Evolutionary conservation across 2,888 invertebrate species (phyloP).

Genomic region (Oithona nana): DNA sequence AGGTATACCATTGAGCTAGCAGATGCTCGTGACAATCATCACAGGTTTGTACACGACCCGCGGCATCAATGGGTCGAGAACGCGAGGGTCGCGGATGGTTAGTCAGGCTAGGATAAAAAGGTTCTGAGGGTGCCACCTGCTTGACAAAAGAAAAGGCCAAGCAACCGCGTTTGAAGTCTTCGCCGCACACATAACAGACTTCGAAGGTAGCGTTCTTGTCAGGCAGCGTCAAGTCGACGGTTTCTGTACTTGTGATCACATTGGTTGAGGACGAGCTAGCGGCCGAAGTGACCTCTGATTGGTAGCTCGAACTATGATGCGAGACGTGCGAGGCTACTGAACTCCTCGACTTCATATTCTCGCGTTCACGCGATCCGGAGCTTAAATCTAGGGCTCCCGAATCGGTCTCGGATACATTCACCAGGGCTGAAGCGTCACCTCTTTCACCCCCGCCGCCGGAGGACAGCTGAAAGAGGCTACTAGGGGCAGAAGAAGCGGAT

Average conservation of each 20-base stretch:
- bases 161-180: constrained; percentile 63
- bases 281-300: background rate
- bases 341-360: constrained; percentile 18
- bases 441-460: background rate
- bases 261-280: background rate
- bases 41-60: constrained; percentile 49
- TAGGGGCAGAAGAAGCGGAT: background rate
- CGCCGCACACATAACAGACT: constrained; percentile 66
- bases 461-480: background rate
- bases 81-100: constrained; percentile 66
- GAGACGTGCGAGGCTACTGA: constrained; percentile 18
- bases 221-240: constrained; percentile 72
- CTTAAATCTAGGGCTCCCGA: constrained; percentile 30
- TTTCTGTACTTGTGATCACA: constrained; percentile 37
- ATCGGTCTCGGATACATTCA: constrained; percentile 23
- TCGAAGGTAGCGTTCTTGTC: constrained; percentile 76
- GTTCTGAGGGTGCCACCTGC: constrained; percentile 26
- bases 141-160: constrained; percentile 46
- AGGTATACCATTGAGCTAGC: constrained; percentile 67
- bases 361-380: constrained; percentile 28
- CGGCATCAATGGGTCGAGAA: constrained; percentile 64
- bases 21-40: constrained; percentile 64
- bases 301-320: background rate
- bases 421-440: background rate
- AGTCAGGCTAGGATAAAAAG: constrained; percentile 32